Base-by-base conservation (phyloP, 2,888 invertebrate genomes). In the Cerastis leucographa region DNA sequence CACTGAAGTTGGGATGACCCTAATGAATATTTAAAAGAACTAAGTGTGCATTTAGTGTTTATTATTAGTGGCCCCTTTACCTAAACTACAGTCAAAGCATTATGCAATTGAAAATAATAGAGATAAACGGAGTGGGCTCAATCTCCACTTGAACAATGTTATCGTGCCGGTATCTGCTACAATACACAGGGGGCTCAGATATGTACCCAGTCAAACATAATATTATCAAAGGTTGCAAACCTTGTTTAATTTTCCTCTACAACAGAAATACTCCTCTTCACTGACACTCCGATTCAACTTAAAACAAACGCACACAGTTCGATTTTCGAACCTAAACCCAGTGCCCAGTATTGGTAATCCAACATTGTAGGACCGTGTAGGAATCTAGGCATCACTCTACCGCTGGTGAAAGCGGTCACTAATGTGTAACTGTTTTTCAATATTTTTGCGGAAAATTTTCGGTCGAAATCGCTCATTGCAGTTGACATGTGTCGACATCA, bases 401-500 rank as follows among this genome's bases (percentile, higher is more conserved):
- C n/a, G 11, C n/a, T n/a, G n/a, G 11, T 54, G n/a, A 54, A 6
- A 59, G 29, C 59, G 29, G 14, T 17, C 17, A 59, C 17, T 29
- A 69, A n/a, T 19, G 6, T 25, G 40, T 5, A 11, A 51, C 1
- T n/a, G 29, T 67, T 46, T 29, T 12, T 40, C 19, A 9, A 49
- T 40, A 19, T 72, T 40, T 40, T 40, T 25, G 14, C 25, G 12
- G 40, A 40, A 40, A 40, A 4, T 54, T 17, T 77, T 56, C 7
- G 2, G 0, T 17, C 17, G 12, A 35, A 79, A 77, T 79, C 42
- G 17, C 59, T 78, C 79, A 69, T 78, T 42, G 14, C 12, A 44
- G 35, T 59, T 35, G 61, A 51, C 49, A 59, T 25, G 42, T 6
- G 70, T 25, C 25, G 59, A 25, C 51, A 79, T 44, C 25, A 44